Evolutionary conservation across 1,140 invertebrate genomes (phyloP).

Genomic region (Bombus terrestris): DNA sequence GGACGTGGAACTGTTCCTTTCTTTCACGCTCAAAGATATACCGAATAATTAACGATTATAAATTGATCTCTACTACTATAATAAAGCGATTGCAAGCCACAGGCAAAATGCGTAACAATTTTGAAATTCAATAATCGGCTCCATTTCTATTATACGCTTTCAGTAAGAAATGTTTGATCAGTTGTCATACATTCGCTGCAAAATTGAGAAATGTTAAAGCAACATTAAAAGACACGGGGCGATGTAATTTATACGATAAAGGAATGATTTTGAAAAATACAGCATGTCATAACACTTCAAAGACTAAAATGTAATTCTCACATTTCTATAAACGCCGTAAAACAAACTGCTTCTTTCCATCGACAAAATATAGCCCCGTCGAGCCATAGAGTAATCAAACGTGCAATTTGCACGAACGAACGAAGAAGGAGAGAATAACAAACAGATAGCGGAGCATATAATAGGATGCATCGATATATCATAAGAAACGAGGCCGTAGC

Average conservation of each 20-base stretch:
- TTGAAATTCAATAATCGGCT: neutral
- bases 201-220: no score
- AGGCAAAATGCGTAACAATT: neutral
- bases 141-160: no score
- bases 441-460: no score
- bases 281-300: no score
- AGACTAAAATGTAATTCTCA: neutral
- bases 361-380: neutral
- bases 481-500: conserved; percentile 25
- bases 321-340: neutral
- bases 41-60: neutral
- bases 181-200: no score
- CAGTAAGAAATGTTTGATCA: no score
- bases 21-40: neutral
- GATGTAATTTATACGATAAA: no score
- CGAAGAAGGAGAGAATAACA: neutral
- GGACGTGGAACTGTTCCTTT: neutral
- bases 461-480: conserved; percentile 16
- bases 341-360: neutral
- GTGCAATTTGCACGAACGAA: neutral
- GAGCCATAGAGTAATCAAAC: neutral
- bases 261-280: no score
- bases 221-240: no score
- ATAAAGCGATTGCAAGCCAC: neutral
- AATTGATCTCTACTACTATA: neutral